Conservation (phyloP, 2,113 vertebrate genomes). For the Stomatorhinus ivindoensis region DNA sequence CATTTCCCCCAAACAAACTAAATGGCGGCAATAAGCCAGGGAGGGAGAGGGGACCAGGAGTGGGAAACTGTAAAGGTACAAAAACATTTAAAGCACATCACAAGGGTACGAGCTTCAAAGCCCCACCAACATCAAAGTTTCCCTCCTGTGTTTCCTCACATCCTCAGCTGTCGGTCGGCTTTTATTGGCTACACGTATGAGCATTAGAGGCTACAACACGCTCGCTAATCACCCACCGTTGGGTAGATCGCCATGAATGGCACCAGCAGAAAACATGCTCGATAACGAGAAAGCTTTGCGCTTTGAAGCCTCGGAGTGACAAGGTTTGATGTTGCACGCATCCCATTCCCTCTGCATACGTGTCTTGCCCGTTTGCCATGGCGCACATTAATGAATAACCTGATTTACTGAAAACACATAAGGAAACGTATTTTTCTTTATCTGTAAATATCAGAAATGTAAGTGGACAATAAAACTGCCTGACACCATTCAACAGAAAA, state of each 20-base stretch:
- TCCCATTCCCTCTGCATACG: neutral
- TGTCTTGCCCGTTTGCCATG: neutral
- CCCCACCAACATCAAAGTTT: conserved; percentile 51
- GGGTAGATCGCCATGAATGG: neutral
- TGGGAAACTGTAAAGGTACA: conserved; percentile 39
- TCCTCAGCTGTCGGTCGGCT: conserved; percentile 7
- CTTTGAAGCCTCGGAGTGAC: conserved; percentile 14
- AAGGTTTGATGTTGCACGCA: neutral
- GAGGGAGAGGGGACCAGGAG: neutral
- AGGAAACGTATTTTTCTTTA: conserved; percentile 6
- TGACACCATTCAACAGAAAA: neutral
- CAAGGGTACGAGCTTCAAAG: conserved; percentile 52
- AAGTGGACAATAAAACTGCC: neutral
- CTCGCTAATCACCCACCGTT: conserved; percentile 18
- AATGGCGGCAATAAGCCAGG: neutral
- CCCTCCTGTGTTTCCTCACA: conserved; percentile 19
- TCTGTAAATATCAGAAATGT: neutral
- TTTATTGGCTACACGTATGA: neutral
- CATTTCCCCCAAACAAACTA: conserved; percentile 10
- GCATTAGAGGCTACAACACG: neutral
- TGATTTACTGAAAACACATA: neutral
- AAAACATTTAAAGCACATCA: conserved; percentile 50
- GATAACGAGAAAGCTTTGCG: neutral
- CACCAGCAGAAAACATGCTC: neutral
- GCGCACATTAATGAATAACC: neutral